Base-by-base conservation (phyloP, 1,140 invertebrate species). In the Zaprionus tsacasi region DNA sequence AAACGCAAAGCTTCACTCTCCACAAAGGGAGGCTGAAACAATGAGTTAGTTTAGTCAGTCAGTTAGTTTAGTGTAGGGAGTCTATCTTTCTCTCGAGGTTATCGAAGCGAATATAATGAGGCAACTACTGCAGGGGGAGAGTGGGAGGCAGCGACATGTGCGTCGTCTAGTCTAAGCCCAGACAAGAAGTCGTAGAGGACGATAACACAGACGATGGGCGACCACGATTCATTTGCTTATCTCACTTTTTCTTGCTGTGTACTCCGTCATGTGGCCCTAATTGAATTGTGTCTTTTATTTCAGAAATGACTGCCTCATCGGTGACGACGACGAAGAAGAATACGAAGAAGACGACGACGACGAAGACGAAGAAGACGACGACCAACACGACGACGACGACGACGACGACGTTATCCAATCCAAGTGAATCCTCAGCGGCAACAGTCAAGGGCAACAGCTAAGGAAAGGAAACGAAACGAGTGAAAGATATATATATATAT, bases 241-340 rank as follows among this genome's bases (percentile, higher is more conserved):
- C 45, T 50, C 10, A 17, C 45, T 25, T 17, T 30, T 6, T 30
- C 3, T 30, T 21, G 21, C 45, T 50, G 17, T 11, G 7, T n/a
- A n/a, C n/a, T 50, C 45, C 45, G 45, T 50, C 45, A 50, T 48
- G 21, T 13, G n/a, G 21, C 15, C 10, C 21, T 59, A 52, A 61
- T 59, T 60, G 50, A 54, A 70, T 66, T 56, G 56, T 56, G 56
- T 35, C 10, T 58, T 25, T 4, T 2, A 60, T 81, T 59, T 10
- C 70, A 87, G 83, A 88, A 89, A 87, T 87, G 83, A 83, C 80
- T 78, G 80, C 69, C 77, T 66, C 69, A 78, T 64, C 73, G 65
- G 61, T 59, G 79, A 76, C 52, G 43, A 56, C 73, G 59, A 80
- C 68, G 64, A 45, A 45, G 40, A 15, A 45, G 40, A 15, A 45